Evolutionary conservation across 2,113 vertebrate species (phyloP).

Genomic region (Hoplias malabaricus): DNA sequence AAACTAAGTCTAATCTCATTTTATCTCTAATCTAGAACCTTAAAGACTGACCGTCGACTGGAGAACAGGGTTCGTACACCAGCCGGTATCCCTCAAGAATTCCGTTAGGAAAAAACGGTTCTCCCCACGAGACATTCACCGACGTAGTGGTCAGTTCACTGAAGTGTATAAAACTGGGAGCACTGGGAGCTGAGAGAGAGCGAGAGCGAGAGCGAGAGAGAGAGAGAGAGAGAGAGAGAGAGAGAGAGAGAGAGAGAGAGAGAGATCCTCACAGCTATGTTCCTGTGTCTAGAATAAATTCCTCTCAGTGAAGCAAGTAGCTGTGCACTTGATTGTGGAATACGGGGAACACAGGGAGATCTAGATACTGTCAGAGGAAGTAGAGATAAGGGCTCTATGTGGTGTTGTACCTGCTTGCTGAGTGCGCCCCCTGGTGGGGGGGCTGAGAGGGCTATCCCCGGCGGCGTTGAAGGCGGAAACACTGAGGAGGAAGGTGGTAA

Average conservation of each 20-base stretch:
- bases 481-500: slow-evolving; percentile 92
- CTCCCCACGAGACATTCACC: slow-evolving; percentile 95
- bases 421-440: slow-evolving; percentile 79
- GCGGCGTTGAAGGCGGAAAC: slow-evolving; percentile 91
- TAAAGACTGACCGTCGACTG: slow-evolving; percentile 62
- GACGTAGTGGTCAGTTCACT: slow-evolving; percentile 97
- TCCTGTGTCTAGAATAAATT: too few species aligned
- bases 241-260: not conserved
- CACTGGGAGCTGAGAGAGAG: slow-evolving; percentile 81
- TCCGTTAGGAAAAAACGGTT: slow-evolving; percentile 87
- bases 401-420: slow-evolving; percentile 94
- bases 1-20: too few species aligned
- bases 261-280: not conserved
- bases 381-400: not conserved
- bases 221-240: slow-evolving; percentile 20
- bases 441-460: slow-evolving; percentile 87
- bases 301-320: too few species aligned
- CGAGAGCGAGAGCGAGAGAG: slow-evolving; percentile 4
- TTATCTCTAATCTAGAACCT: too few species aligned
- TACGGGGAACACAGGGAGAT: too few species aligned
- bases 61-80: slow-evolving; percentile 89
- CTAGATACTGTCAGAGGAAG: too few species aligned
- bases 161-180: slow-evolving; percentile 90
- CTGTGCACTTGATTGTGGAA: too few species aligned
- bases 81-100: slow-evolving; percentile 90